Evolutionary conservation across 2,797 vertebrate species (phyloP), one percentile per base, ranked within the genome.

Genomic region (Protonibea diacanthus): DNA sequence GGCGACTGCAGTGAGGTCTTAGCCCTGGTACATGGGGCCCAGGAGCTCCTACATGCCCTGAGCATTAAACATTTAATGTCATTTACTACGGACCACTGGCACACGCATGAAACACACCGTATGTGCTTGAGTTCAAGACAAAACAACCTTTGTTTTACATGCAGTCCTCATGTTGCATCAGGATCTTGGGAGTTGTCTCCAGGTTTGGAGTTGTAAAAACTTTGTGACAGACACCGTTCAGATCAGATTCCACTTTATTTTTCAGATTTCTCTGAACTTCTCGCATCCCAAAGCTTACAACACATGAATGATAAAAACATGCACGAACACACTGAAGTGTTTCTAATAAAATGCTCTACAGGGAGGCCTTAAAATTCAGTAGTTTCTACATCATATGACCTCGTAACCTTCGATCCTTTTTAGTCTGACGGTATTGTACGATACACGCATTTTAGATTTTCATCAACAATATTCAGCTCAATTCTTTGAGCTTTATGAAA

Each of bases 301-400:
- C n/a, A 80, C 57, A 74, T 18, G 12, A 57, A 75, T 2, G 5
- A 33, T 71, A 55, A 76, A 74, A 75, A 65, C 17, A 63, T 8
- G 48, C 33, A 71, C 6, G 33, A 63, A 60, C 33, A 71, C 29
- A 73, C 1, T 42, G 1, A 74, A 71, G 25, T 49, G 47, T 27
- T 69, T 51, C 42, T 17, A 67, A 61, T 64, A 52, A 80, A 83
- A 83, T 47, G 18, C 2, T 74, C 11, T 48, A 9, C 13, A 57
- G 33, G 45, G 33, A 83, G 1, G 2, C 18, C 9, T 33, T 73
- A 13, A 76, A 62, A 77, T 27, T 1, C 15, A 51, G 17, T 15
- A 25, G 2, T 23, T 72, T 82, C 4, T 33, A n/a, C 17, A 38
- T 64, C 5, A 21, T 51, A 49, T 72, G 47, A 78, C 9, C 5